A percentile compares a stretch with the other conserved stretches of the same genome.
phyloP scores from a whole-genome alignment of 1,140 invertebrate genomes.

The Trichogramma pretiosum region DNA sequence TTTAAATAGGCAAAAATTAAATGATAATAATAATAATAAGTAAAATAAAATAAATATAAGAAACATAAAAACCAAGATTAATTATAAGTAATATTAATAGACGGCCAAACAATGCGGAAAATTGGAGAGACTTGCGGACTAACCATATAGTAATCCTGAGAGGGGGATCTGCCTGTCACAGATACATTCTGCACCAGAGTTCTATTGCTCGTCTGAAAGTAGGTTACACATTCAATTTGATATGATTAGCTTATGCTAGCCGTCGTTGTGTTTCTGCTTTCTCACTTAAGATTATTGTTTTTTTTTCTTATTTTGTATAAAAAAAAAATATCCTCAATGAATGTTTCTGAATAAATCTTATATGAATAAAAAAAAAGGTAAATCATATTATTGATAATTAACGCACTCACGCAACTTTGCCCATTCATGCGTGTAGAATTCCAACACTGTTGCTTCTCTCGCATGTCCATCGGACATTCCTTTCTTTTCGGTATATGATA shows the following conservation, averaged over 20 bases:
- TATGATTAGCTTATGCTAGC: constrained; percentile 25
- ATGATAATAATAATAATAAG: constrained; percentile 4
- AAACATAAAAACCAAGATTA: no score
- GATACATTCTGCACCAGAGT: constrained; percentile 50
- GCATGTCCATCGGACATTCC: no score
- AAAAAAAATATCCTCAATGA: no score
- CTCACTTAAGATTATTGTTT: constrained; percentile 10
- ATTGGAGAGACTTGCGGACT: constrained; percentile 42
- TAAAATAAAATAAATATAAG: constrained; percentile 5
- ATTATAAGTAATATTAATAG: constrained; percentile 40
- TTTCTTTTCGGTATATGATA: no score
- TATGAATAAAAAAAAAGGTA: no score
- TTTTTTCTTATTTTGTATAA: constrained; percentile 4
- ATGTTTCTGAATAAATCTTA: background rate
- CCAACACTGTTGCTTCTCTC: no score
- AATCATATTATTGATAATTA: no score
- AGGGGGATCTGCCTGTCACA: constrained; percentile 49
- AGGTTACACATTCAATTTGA: constrained; percentile 47
- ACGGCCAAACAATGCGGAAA: constrained; percentile 48
- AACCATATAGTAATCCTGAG: constrained; percentile 50
- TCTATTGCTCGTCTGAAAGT: constrained; percentile 50
- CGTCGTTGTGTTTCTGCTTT: constrained; percentile 21
- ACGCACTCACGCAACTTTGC: no score
- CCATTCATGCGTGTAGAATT: no score
- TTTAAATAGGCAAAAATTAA: constrained; percentile 7